These are phyloP conservation scores for Opisthocomus hoazin DNA, from an alignment of 2,113 vertebrate species.

Conservation along the genomic window DNA sequence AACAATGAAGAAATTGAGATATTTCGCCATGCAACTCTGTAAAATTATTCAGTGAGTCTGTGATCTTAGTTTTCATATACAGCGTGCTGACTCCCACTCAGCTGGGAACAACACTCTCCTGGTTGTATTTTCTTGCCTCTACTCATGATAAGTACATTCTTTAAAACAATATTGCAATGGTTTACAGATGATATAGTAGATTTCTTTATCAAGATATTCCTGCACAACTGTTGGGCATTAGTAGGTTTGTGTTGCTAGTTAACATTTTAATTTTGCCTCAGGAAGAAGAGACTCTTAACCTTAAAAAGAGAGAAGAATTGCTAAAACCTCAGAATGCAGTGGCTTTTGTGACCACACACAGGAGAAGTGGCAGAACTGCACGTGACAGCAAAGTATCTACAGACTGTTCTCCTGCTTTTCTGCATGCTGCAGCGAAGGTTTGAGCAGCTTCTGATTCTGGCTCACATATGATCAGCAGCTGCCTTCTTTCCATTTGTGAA, in stretches of 20 bases:
- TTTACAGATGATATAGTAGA: background rate
- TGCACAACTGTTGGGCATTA: background rate
- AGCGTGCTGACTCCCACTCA: background rate
- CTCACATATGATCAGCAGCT: background rate
- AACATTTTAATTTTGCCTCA: background rate
- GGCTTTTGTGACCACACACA: background rate
- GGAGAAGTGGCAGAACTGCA: background rate
- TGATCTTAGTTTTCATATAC: background rate
- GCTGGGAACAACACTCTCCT: background rate
- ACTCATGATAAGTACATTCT: background rate
- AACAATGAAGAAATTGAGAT: background rate
- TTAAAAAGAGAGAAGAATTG: background rate
- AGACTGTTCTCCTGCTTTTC: background rate
- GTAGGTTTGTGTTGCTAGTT: background rate
- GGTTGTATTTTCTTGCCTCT: background rate
- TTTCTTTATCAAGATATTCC: background rate
- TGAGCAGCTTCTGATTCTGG: background rate
- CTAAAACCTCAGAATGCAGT: background rate
- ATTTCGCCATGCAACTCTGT: background rate
- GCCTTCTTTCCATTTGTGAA: background rate
- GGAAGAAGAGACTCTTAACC: background rate
- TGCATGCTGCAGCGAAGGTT: constrained; percentile 45
- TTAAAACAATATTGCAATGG: background rate
- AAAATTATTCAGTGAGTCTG: background rate
- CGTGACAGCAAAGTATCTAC: background rate